Evolutionary conservation across 2,888 invertebrate genomes (phyloP), one percentile per base, ranked within the genome.

Genomic region (Hydrotaea diabolus): DNA sequence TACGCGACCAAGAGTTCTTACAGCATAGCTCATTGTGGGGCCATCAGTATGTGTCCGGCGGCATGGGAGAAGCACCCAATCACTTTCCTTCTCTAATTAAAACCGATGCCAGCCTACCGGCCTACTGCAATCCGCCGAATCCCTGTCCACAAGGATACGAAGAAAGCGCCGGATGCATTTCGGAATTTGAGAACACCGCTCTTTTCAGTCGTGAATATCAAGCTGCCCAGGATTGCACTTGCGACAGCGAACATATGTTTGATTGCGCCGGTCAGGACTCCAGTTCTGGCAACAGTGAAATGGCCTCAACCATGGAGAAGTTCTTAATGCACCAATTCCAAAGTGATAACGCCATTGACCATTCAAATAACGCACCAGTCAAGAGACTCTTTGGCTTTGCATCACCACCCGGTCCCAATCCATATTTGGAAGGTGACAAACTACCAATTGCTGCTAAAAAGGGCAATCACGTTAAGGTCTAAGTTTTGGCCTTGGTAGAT

Each of bases 41-140:
- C 2, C 96, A 96, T 90, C 96, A 96, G 89, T 95, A 95, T 89
- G 93, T 96, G 73, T 94, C 95, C 49, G 96, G 96, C 46, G 97
- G 96, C 17, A 96, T 96, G 83, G 96, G 96, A 13, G 97, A 97
- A 91, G 90, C 90, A 11, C 92, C 91, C 15, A 92, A 90, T 83
- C 90, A 91, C 17, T 89, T 91, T 15, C 92, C 91, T 46, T 87
- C 91, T 87, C 95, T 97, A 92, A 95, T 98, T 71, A 99, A 99
- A 93, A 95, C 96, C 3, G 98, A 99, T 90, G 96, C 97, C 11
- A 95, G 96, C 15, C 93, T 99, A 81, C 99, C 99, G 0, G 98
- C 99, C 21, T 99, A 99, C 93, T 99, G 99, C 92, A 98, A 99
- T 92, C 99, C 99, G 0, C 99, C 99, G 1, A 99, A 99, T 93